A percentile compares a stretch with the other conserved stretches of the same genome.
phyloP scores from a whole-genome alignment of 1,140 invertebrate species.

The Drosophila erecta region DNA sequence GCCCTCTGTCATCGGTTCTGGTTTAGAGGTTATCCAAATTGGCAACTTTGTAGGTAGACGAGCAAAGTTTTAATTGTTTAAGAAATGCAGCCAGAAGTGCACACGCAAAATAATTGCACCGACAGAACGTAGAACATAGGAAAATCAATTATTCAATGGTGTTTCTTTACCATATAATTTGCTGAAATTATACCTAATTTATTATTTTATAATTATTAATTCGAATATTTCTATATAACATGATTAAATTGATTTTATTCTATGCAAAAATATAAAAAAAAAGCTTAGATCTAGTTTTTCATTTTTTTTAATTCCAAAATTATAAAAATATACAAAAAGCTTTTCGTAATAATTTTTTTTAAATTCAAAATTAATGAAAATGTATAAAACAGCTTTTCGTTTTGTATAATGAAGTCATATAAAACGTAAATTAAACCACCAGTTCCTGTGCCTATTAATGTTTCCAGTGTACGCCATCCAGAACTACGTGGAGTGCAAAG shows the following conservation, averaged over 20 bases:
- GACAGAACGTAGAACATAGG: neutral
- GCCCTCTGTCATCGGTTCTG: constrained; percentile 50
- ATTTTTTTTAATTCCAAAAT: neutral
- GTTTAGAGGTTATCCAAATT: constrained; percentile 80
- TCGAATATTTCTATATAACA: no score
- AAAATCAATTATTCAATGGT: no score
- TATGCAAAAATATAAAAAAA: no score
- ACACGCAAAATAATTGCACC: constrained; percentile 14
- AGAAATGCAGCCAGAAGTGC: constrained; percentile 61
- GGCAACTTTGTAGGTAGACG: constrained; percentile 77
- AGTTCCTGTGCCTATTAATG: no score
- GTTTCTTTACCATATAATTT: no score
- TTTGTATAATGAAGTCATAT: no score
- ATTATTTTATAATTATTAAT: no score
- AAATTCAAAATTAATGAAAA: neutral
- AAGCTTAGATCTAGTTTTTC: neutral
- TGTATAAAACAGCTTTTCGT: no score
- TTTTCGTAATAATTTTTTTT: neutral
- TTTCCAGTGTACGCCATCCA: constrained; percentile 23
- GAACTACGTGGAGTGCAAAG: constrained; percentile 40
- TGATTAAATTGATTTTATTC: no score
- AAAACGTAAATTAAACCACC: no score
- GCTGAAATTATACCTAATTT: no score
- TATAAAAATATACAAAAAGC: neutral
- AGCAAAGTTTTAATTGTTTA: constrained; percentile 77